Percentiles rank a stretch among this genome's conserved stretches.
Evolutionary conservation across 2,113 vertebrate species (phyloP).

Genomic region (Mormoops blainvillei): DNA sequence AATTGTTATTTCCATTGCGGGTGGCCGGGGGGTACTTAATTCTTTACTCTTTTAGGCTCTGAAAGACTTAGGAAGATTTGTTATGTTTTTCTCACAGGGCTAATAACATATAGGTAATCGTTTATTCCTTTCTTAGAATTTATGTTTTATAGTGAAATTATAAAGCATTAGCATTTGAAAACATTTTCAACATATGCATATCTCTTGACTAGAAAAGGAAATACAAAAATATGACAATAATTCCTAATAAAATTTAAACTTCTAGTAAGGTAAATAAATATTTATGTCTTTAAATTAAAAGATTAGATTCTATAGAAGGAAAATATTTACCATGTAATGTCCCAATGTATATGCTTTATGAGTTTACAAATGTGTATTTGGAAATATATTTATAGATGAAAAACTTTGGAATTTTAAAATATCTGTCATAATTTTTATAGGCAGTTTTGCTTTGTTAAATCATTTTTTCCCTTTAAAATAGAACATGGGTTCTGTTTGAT

Average conservation of each 20-base stretch:
- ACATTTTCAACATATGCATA: neutral
- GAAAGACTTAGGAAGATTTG: neutral
- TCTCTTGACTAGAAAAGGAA: neutral
- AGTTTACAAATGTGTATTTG: neutral
- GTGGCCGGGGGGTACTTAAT: neutral
- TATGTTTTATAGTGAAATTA: neutral
- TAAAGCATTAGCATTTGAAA: constrained; percentile 20
- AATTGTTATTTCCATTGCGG: neutral
- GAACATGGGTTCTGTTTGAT: neutral
- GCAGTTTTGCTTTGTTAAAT: constrained; percentile 21
- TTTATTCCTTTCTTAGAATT: neutral
- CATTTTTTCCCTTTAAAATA: constrained; percentile 9
- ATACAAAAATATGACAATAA: neutral
- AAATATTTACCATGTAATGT: neutral
- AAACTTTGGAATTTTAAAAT: neutral
- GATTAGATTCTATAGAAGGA: neutral
- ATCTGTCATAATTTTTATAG: constrained; percentile 13
- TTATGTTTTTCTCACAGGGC: neutral
- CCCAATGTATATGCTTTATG: neutral
- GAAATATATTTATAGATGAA: neutral
- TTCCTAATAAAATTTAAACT: neutral
- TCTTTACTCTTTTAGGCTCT: neutral
- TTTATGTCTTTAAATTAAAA: neutral
- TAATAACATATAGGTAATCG: neutral
- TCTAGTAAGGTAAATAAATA: constrained; percentile 13